Percentiles rank a stretch among this genome's conserved stretches.
Conservation (phyloP, 2,797 vertebrate species). For the Psittacula derbiana region DNA sequence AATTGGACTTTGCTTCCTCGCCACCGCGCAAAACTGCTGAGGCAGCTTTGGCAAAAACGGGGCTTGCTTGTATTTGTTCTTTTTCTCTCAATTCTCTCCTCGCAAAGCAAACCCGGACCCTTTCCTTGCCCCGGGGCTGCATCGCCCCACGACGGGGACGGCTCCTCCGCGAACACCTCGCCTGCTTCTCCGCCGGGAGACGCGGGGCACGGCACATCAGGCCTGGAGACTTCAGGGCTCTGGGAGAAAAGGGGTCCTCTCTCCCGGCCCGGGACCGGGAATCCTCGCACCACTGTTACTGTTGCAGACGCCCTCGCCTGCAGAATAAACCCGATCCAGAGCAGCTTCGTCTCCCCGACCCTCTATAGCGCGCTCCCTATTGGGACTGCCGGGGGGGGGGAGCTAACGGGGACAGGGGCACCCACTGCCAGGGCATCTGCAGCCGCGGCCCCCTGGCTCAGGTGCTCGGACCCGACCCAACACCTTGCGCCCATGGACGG, state of each 20-base stretch:
- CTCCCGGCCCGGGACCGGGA: neutral
- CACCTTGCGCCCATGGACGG: neutral
- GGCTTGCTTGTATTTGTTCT: neutral
- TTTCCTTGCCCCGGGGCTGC: neutral
- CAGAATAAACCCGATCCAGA: neutral
- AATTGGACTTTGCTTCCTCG: constrained; percentile 47
- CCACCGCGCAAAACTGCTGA: constrained; percentile 26
- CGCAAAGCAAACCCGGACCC: neutral
- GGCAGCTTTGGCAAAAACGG: constrained; percentile 3
- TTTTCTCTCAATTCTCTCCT: neutral
- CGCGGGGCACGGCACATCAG: neutral
- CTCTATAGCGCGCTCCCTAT: neutral
- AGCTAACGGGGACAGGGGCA: neutral
- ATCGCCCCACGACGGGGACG: neutral
- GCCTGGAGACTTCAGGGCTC: neutral
- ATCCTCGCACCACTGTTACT: neutral
- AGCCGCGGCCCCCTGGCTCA: neutral
- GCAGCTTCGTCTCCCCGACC: neutral
- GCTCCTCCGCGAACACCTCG: neutral
- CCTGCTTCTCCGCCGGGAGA: neutral
- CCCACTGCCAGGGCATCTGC: neutral
- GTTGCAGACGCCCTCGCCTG: neutral
- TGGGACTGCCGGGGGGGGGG: neutral
- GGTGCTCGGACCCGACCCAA: too few species aligned
- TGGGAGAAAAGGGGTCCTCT: neutral